Evolutionary conservation across 1,140 invertebrate species (phyloP).

Genomic region (Apis dorsata): DNA sequence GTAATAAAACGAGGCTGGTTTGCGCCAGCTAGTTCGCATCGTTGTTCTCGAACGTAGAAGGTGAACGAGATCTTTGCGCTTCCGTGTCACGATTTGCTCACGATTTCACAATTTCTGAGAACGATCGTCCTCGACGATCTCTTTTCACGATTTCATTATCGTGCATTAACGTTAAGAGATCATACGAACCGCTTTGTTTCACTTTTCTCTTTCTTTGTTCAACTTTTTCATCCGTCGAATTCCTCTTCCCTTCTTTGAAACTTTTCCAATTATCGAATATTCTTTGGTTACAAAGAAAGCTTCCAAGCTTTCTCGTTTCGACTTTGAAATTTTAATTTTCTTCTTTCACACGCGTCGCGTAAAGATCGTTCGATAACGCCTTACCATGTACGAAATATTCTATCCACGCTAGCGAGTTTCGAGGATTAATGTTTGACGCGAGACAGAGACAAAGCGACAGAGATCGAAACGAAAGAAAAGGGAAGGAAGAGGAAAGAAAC

Average conservation of each 20-base stretch:
- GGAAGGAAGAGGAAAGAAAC: neutral
- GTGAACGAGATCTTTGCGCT: neutral
- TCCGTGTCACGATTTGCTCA: conserved; percentile 21
- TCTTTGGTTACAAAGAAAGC: too few species aligned
- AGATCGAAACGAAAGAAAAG: too few species aligned
- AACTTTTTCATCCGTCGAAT: neutral
- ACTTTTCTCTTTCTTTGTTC: neutral
- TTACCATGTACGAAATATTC: conserved; percentile 36
- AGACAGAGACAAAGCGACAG: neutral
- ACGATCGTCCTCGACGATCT: neutral
- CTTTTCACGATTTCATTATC: neutral
- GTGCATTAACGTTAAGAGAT: neutral
- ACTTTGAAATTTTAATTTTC: too few species aligned
- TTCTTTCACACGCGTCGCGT: conserved; percentile 2
- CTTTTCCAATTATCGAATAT: too few species aligned
- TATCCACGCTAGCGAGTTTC: conserved; percentile 5
- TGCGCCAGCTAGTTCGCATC: conserved; percentile 16
- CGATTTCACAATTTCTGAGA: neutral
- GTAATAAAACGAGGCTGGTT: neutral
- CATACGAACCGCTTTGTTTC: neutral
- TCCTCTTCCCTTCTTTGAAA: neutral
- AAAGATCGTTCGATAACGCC: conserved; percentile 32
- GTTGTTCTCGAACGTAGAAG: conserved; percentile 11
- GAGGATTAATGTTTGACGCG: neutral
- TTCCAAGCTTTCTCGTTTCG: neutral